These are phyloP conservation scores for Drosophila subquinaria DNA, from an alignment of 2,888 invertebrate species.

Conservation along the genomic window DNA sequence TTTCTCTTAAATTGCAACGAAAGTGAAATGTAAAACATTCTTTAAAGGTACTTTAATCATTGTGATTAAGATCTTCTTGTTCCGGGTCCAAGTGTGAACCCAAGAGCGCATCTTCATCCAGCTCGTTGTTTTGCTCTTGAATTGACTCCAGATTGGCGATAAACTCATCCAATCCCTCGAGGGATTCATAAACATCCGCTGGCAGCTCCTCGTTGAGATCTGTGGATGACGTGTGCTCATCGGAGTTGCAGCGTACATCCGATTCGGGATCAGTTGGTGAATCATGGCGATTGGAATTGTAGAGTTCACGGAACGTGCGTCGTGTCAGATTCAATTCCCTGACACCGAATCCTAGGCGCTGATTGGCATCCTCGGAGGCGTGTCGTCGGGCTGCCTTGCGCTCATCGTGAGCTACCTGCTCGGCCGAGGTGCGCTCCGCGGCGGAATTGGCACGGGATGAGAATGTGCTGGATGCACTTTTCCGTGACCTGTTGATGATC, in stretches of 20 bases:
- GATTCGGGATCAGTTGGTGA: background rate
- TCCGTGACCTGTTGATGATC: constrained; percentile 79
- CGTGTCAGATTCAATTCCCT: constrained; percentile 83
- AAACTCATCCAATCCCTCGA: constrained; percentile 64
- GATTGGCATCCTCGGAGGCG: constrained; percentile 58
- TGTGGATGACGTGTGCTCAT: background rate
- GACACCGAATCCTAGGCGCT: constrained; percentile 77
- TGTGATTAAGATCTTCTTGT: background rate
- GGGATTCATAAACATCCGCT: constrained; percentile 36
- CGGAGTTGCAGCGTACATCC: background rate
- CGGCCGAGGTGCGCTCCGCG: constrained; percentile 44
- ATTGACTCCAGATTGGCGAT: constrained; percentile 43
- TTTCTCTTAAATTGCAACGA: too few species aligned
- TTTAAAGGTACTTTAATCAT: background rate
- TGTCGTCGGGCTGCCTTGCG: constrained; percentile 62
- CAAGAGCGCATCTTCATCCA: constrained; percentile 6
- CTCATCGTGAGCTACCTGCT: constrained; percentile 60
- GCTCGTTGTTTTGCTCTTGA: constrained; percentile 2
- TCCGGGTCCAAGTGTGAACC: background rate
- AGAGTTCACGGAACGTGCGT: constrained; percentile 82
- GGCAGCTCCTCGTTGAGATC: constrained; percentile 10
- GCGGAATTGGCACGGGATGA: constrained; percentile 77
- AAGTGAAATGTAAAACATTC: background rate
- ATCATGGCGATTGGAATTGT: constrained; percentile 45
- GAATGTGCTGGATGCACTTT: constrained; percentile 69